Conservation (phyloP, 2,888 invertebrate genomes). For the Oxyteleia sp. region DNA sequence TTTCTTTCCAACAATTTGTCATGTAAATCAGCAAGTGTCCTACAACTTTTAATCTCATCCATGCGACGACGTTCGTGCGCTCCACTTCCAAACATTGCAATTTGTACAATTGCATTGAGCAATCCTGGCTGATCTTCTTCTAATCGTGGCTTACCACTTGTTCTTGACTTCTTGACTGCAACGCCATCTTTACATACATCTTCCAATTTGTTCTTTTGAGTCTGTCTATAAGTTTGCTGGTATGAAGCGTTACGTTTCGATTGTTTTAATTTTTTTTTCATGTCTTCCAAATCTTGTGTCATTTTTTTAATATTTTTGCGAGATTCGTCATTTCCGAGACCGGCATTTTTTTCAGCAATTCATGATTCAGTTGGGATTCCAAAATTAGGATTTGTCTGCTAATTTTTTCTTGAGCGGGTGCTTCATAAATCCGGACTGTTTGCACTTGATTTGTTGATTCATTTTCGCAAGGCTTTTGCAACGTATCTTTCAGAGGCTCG, state of each 20-base stretch:
- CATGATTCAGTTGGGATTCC: conserved; percentile 32
- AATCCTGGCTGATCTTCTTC: conserved; percentile 80
- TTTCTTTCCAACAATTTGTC: conserved; percentile 65
- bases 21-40: conserved; percentile 72
- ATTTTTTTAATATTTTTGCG: conserved; percentile 45
- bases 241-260: conserved; percentile 43
- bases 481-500: not conserved
- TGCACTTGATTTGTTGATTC: not conserved
- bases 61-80: conserved; percentile 78
- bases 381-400: conserved; percentile 22
- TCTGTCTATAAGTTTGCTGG: conserved; percentile 49
- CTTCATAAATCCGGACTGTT: not conserved
- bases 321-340: conserved; percentile 12
- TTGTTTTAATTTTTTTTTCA: conserved; percentile 33
- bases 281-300: conserved; percentile 34
- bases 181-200: conserved; percentile 42
- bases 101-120: conserved; percentile 79
- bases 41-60: conserved; percentile 75
- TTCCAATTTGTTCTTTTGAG: conserved; percentile 49
- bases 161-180: conserved; percentile 27
- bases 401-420: conserved; percentile 32
- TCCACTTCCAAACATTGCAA: conserved; percentile 80
- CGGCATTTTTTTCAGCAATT: conserved; percentile 16
- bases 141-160: conserved; percentile 76
- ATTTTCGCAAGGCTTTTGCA: not conserved